Evolutionary conservation across 1,140 invertebrate species (phyloP), one percentile per base, ranked within the genome.

Genomic region (Drosophila malerkotliana): DNA sequence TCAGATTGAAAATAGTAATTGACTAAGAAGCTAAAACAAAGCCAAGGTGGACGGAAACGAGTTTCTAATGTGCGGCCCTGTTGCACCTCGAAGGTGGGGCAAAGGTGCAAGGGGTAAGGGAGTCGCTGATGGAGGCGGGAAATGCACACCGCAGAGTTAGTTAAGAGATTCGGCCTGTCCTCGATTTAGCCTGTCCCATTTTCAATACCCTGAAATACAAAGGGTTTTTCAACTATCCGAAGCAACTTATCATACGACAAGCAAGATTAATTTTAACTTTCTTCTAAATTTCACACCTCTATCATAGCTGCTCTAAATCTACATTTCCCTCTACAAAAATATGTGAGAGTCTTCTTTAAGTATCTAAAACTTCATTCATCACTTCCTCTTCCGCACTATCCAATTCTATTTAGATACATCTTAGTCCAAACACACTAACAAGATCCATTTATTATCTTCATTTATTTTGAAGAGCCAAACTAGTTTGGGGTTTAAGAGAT

Each of bases 11-110:
- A 87, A 87, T 72, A 85, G 80, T 87, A 82, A 80, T 85, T 79
- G 68, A 75, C 75, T 83, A 61, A 72, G 57, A 60, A 77, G 45
- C 60, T 60, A 73, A 79, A 85, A 85, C 78, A 87, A 85, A 85
- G 69, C 82, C 82, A 85, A 85, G 82, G 82, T 85, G 71, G 71
- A 68, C 83, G 77, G 75, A 88, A 87, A 85, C 83, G 52, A 77
- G 81, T 87, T 85, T 75, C 32, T 49, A 81, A 49, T 60, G 55
- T 18, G 26, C 48, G 52, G 59, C 72, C 73, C 62, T 68, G 57
- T 67, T 67, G 72, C 72, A 74, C 47, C 37, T 26, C 5, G 9
- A n/a, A n/a, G 14, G 18, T 14, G 28, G 37, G 41, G 28, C 51
- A 21, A n/a, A 51, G n/a, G 32, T n/a, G 15, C 1, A 10, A 49